Evolutionary conservation across 2,113 vertebrate genomes (phyloP).

Genomic region (Salminus brasiliensis): DNA sequence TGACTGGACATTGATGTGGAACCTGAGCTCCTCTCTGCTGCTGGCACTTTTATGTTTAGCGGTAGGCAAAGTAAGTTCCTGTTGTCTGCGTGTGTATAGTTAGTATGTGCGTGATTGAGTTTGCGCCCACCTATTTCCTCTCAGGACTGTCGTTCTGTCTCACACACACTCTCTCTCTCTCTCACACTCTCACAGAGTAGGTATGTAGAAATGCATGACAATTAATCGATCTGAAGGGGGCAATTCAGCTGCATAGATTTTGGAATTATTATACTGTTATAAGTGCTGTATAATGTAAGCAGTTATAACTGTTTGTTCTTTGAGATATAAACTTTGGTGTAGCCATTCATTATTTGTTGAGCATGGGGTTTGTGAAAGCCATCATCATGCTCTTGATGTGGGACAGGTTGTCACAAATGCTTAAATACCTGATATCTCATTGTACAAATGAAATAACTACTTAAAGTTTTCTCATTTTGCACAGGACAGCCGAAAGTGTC

Average conservation of each 20-base stretch:
- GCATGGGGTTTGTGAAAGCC: no score
- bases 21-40: conserved; percentile 13
- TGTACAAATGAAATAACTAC: no score
- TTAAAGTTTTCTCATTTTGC: no score
- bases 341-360: no score
- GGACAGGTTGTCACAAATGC: no score
- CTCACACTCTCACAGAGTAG: background rate
- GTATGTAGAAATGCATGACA: background rate
- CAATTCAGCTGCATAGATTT: background rate
- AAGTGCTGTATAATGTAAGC: no score
- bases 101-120: background rate
- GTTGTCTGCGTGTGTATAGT: conserved; percentile 10
- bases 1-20: background rate
- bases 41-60: conserved; percentile 24
- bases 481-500: no score
- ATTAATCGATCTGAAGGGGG: background rate
- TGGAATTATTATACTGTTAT: background rate
- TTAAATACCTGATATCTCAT: no score
- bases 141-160: conserved; percentile 33
- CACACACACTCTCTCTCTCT: conserved; percentile 3
- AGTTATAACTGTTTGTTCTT: no score
- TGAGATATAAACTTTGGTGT: no score
- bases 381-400: no score
- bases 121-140: background rate
- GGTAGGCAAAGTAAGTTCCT: conserved; percentile 25